phyloP scores from a whole-genome alignment of 2,888 invertebrate genomes.

The Drosophila fulvimacula region DNA sequence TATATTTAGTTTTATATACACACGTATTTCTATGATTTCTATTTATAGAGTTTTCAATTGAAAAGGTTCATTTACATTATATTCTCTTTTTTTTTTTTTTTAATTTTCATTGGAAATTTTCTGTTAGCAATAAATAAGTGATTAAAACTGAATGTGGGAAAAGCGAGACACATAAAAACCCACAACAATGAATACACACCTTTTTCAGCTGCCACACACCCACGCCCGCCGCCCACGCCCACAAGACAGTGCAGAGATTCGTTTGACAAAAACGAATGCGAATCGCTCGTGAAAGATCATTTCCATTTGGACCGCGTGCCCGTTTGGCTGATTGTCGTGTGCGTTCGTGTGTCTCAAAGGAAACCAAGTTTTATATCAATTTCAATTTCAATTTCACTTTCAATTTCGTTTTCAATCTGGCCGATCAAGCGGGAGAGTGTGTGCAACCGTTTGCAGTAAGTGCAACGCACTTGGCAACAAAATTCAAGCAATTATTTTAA shows the following conservation, averaged over 20 bases:
- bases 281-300: constrained; percentile 39
- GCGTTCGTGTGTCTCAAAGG: constrained; percentile 7
- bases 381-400: neutral
- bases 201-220: constrained; percentile 2
- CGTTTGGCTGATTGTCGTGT: constrained; percentile 37
- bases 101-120: constrained; percentile 42
- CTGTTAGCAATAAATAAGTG: constrained; percentile 48
- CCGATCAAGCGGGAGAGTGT: constrained; percentile 68
- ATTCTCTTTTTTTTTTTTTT: neutral
- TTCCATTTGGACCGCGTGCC: constrained; percentile 46
- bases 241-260: constrained; percentile 45
- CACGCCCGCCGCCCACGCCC: constrained; percentile 26
- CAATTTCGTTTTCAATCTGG: constrained; percentile 52
- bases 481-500: constrained; percentile 44
- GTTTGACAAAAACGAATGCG: constrained; percentile 56
- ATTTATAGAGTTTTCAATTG: constrained; percentile 3
- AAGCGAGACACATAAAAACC: constrained; percentile 20
- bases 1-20: neutral
- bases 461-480: constrained; percentile 37
- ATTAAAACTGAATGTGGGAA: constrained; percentile 55
- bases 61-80: constrained; percentile 3
- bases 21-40: neutral
- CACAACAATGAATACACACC: constrained; percentile 39
- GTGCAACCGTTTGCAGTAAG: constrained; percentile 77
- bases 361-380: neutral